These are phyloP conservation scores for Lemur catta DNA, from an alignment of 2,797 vertebrate genomes.

Conservation along the genomic window DNA sequence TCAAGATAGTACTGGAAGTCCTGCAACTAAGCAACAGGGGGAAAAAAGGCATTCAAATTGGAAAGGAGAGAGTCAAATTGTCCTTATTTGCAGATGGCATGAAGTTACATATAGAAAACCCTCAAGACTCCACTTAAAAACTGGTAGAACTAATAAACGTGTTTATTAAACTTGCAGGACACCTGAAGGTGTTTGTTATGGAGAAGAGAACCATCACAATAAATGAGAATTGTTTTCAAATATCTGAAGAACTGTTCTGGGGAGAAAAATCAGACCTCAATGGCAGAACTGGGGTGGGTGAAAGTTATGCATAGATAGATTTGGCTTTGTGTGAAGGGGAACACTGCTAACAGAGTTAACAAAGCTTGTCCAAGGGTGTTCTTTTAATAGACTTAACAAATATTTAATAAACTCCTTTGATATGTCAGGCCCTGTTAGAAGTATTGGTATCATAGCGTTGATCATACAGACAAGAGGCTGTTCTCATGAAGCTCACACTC, in stretches of 20 bases:
- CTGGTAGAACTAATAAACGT: background rate
- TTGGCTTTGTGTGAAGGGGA: background rate
- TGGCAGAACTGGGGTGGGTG: background rate
- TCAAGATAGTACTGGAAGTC: background rate
- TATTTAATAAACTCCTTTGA: background rate
- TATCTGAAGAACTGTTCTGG: background rate
- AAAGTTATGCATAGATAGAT: background rate
- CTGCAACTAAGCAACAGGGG: background rate
- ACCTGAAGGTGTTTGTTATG: background rate
- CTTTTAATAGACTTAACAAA: background rate
- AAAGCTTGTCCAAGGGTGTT: background rate
- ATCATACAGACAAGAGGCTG: background rate
- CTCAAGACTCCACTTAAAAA: background rate
- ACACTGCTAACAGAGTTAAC: background rate
- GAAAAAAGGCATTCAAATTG: background rate
- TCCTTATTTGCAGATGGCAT: background rate
- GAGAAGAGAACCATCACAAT: background rate
- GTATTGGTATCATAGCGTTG: background rate
- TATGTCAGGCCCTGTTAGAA: background rate
- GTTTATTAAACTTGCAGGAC: background rate
- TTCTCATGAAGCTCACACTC: background rate
- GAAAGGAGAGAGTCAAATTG: background rate
- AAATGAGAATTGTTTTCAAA: background rate
- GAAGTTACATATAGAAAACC: background rate
- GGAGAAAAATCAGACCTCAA: background rate